These are phyloP conservation scores for Sinosuthora webbiana DNA, from an alignment of 2,113 vertebrate genomes.

Conservation along the genomic window DNA sequence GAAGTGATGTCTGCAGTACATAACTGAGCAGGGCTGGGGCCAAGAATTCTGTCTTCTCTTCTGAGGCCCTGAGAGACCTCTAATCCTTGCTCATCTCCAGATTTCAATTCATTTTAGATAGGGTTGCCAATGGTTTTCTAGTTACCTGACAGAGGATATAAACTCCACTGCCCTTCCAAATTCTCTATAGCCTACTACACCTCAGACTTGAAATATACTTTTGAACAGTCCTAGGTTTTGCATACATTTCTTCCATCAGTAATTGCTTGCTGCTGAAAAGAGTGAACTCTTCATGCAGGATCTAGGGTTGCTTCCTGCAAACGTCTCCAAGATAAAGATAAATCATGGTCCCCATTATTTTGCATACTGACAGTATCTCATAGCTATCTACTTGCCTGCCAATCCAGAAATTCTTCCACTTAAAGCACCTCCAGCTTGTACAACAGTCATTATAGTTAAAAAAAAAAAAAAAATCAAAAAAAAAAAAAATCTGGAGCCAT, in stretches of 20 bases:
- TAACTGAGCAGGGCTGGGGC: neutral
- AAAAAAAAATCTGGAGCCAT: neutral
- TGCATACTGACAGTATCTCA: neutral
- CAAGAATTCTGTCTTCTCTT: neutral
- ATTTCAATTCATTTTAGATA: neutral
- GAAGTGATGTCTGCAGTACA: neutral
- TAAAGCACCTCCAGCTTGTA: neutral
- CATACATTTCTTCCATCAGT: neutral
- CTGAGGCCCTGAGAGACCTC: neutral
- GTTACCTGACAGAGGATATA: neutral
- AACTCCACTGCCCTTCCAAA: neutral
- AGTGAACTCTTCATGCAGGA: neutral
- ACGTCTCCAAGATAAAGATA: neutral
- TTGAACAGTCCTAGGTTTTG: neutral
- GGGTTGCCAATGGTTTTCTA: neutral
- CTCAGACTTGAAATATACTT: neutral
- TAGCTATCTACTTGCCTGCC: neutral
- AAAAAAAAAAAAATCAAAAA: neutral
- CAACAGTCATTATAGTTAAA: neutral
- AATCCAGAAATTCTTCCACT: neutral
- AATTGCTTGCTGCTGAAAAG: neutral
- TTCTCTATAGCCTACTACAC: neutral
- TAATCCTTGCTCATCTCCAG: neutral
- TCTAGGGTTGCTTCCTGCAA: neutral
- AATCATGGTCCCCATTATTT: neutral